Conservation (phyloP, 92 coral and sea anemone species). For the Meandrina meandrites region DNA sequence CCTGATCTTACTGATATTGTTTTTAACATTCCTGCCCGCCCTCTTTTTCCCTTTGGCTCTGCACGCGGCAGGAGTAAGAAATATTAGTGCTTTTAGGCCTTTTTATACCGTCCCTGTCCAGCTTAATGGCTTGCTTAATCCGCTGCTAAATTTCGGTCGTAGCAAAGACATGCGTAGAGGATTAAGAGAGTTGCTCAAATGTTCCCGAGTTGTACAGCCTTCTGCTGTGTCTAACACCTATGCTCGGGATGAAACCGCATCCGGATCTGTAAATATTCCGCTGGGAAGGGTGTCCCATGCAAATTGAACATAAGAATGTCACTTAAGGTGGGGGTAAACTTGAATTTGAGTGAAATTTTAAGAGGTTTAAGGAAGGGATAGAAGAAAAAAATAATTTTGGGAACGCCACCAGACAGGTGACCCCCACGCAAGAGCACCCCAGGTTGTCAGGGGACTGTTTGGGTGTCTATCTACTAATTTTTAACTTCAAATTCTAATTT, state of each 20-base stretch:
- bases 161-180: conserved; percentile 14
- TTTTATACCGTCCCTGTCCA: not conserved
- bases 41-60: not conserved
- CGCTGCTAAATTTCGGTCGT: conserved; percentile 1
- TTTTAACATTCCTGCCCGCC: not conserved
- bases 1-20: not conserved
- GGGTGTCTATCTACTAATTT: too few species aligned
- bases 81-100: not conserved
- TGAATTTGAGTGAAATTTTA: too few species aligned
- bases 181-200: not conserved
- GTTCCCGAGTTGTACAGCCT: not conserved
- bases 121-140: conserved; percentile 2
- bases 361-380: too few species aligned
- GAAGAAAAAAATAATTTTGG: too few species aligned
- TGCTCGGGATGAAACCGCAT: not conserved
- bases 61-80: not conserved
- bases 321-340: too few species aligned
- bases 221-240: not conserved
- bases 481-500: too few species aligned
- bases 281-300: not conserved
- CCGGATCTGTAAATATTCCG: not conserved
- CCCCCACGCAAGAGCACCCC: too few species aligned
- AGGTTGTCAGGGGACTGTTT: too few species aligned
- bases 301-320: too few species aligned
- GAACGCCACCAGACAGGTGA: too few species aligned